Percentiles rank a stretch among this genome's conserved stretches.
Evolutionary conservation across 1,140 invertebrate genomes (phyloP).

Genomic region (Bombus terrestris): DNA sequence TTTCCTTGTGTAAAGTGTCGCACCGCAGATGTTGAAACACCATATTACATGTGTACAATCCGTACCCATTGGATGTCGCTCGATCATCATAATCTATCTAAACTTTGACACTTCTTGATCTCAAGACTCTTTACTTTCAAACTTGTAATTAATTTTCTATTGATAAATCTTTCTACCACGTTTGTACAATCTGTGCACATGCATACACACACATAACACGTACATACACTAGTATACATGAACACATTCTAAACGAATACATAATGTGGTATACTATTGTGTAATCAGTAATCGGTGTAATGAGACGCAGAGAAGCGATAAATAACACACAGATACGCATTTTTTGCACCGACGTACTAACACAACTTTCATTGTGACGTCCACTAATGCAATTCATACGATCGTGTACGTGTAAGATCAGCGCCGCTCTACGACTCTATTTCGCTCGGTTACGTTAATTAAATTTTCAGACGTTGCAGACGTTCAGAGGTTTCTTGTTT

Average conservation of each 20-base stretch:
- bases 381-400: constrained; percentile 69
- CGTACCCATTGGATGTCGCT: background rate
- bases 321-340: constrained; percentile 35
- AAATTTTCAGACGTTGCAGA: background rate
- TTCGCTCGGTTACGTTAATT: background rate
- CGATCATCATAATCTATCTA: constrained; percentile 7
- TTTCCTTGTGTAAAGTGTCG: background rate
- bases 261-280: constrained; percentile 24
- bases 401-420: constrained; percentile 66
- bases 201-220: background rate
- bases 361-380: constrained; percentile 71
- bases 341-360: constrained; percentile 65
- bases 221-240: background rate
- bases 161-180: constrained; percentile 45
- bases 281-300: constrained; percentile 48
- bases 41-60: constrained; percentile 2
- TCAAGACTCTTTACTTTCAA: background rate
- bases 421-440: background rate
- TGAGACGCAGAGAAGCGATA: constrained; percentile 27
- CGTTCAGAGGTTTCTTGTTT: background rate
- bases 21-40: background rate
- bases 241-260: background rate
- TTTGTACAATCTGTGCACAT: constrained; percentile 42
- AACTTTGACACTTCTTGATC: background rate
- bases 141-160: constrained; percentile 28